Evolutionary conservation across 2,797 vertebrate species (phyloP).

Genomic region (Ptychadena robeensis): DNA sequence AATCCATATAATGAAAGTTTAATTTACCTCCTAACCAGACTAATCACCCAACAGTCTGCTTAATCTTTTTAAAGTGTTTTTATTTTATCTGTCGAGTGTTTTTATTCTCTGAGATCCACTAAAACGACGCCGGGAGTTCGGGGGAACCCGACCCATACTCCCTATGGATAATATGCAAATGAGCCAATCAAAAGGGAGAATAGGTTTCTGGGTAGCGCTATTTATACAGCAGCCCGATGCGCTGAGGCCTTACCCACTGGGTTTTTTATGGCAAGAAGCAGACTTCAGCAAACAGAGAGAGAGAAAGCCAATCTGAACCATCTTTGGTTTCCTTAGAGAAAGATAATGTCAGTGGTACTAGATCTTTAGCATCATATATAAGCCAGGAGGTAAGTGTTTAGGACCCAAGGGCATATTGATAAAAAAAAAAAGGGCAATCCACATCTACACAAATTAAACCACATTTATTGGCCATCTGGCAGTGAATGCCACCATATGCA

Average conservation of each 20-base stretch:
- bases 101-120: neutral
- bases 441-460: neutral
- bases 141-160: neutral
- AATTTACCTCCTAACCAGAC: slow-evolving; percentile 53
- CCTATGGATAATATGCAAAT: slow-evolving; percentile 31
- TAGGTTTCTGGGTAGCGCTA: neutral
- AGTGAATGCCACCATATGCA: neutral
- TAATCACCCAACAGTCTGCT: slow-evolving; percentile 20
- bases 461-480: neutral
- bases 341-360: neutral
- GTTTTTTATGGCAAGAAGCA: neutral
- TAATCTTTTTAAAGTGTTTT: slow-evolving; percentile 21
- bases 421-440: no score
- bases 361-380: neutral
- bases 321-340: neutral
- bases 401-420: neutral
- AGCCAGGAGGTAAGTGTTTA: neutral
- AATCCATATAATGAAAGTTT: slow-evolving; percentile 49
- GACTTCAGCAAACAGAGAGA: neutral
- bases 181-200: neutral
- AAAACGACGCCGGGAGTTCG: slow-evolving; percentile 4
- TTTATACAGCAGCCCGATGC: neutral
- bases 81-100: slow-evolving; percentile 8
- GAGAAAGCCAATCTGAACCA: neutral
- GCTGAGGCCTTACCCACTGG: slow-evolving; percentile 5